Evolutionary conservation across 2,888 invertebrate species (phyloP), one percentile per base, ranked within the genome.

Genomic region (Agrotis puta): DNA sequence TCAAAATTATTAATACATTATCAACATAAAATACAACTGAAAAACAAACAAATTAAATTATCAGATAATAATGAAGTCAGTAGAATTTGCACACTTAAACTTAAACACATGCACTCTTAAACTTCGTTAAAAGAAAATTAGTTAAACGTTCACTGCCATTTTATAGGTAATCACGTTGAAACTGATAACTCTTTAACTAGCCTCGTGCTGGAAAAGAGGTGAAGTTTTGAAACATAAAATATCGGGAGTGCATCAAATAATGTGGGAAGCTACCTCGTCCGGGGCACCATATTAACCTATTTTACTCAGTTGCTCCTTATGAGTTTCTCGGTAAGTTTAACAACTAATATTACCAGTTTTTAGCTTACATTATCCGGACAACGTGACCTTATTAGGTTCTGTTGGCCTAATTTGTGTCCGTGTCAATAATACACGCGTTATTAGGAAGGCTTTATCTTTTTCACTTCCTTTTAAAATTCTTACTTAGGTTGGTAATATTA

Each of bases 161-260:
- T 72, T 47, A 67, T 51, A 59, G 18, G 33, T 45, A 24, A 65
- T 59, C 61, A 63, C 33, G 22, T 73, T 20, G 11, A 74, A 74
- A 57, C 22, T 39, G 9, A 58, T 65, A 59, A 43, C 45, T 62
- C 6, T 13, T 62, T 64, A 22, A 70, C 56, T 51, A 33, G 24
- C 24, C 51, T 47, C 20, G 22, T 62, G n/a, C 1, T 57, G 39
- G 45, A 64, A 66, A 63, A 66, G 53, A 62, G 39, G 50, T 50
- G 47, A 71, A 80, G 50, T 76, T 79, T 76, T 18, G 43, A 47
- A 59, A 50, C 64, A 54, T 63, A 77, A 77, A 74, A 71, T 80
- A 80, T 76, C 71, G 56, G 20, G 59, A 67, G 71, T 62, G 71
- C 72, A 80, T 67, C 53, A 64, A 80, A 79, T 84, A 77, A 82